Percentiles rank a stretch among this genome's conserved stretches.
These are phyloP conservation scores for Phyllotis vaccarum DNA, from an alignment of 2,797 vertebrate genomes.

Conservation along the genomic window DNA sequence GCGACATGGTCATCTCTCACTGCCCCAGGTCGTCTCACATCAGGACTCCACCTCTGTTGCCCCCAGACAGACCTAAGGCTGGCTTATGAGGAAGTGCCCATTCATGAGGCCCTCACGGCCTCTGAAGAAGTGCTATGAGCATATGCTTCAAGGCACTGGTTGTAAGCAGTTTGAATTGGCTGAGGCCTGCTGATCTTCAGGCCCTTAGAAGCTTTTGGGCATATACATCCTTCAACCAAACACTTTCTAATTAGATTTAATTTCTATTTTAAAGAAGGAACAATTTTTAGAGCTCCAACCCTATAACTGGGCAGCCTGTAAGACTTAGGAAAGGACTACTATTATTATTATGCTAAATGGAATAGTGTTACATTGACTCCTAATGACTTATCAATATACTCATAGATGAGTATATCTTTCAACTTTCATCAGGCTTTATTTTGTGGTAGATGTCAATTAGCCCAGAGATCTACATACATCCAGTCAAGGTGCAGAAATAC, in stretches of 20 bases:
- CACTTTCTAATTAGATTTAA: not conserved
- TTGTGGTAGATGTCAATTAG: not conserved
- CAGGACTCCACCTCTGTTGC: too few relatives aligned
- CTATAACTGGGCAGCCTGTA: not conserved
- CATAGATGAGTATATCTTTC: not conserved
- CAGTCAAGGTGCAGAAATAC: not conserved
- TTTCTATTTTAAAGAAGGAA: not conserved
- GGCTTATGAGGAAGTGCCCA: too few relatives aligned
- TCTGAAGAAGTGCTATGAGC: too few relatives aligned
- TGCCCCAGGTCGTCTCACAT: too few relatives aligned
- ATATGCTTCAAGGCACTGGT: too few relatives aligned
- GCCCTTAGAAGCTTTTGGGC: too few relatives aligned
- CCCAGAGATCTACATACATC: not conserved
- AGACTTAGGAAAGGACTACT: not conserved
- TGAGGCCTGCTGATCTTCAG: too few relatives aligned
- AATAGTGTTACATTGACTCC: not conserved
- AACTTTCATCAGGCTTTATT: not conserved
- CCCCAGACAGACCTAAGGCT: too few relatives aligned
- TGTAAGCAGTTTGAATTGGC: too few relatives aligned
- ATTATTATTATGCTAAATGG: not conserved
- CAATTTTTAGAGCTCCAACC: not conserved
- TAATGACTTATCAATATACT: not conserved
- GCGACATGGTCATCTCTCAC: too few relatives aligned
- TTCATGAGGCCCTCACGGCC: too few relatives aligned
- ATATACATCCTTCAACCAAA: not conserved